Base-by-base conservation (phyloP, 2,113 vertebrate genomes). In the Ginglymostoma cirratum region DNA sequence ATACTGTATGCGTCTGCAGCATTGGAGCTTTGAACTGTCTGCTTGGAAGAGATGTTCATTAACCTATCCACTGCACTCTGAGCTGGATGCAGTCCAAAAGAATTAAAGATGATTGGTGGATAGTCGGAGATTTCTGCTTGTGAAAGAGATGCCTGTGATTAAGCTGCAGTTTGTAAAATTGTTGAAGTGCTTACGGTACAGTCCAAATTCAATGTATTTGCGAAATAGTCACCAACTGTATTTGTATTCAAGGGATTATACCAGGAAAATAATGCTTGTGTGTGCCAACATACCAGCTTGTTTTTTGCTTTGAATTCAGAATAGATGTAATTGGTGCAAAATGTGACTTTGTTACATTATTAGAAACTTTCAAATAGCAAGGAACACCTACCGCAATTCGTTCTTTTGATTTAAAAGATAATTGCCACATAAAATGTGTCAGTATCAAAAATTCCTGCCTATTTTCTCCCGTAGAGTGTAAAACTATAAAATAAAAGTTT, bases 31-130 rank as follows among this genome's bases (percentile, higher is more conserved):
- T 95, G 69, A 95, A 95, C 94, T 52, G 94, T 95, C 94, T 95
- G 69, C 94, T 95, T 95, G 94, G 94, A 95, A 95, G 94, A 69
- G 67, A 95, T 76, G 94, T 95, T 95, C 94, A 95, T 76, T 76
- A 95, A 95, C 76, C 72, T 95, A 95, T 27, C 45, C 94, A 72
- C 69, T 52, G 94, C 69, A 95, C 42, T 72, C 94, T 34, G 69
- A 76, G 69, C 69, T 95, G 94, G 94, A 95, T 95, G 69, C 94
- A 72, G 27, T 95, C 69, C 67, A 95, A 70, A 23, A 95, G 94
- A 72, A 48, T 45, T 72, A 42, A 72, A 95, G 67, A 72, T 95
- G 94, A 95, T 72, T 95, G 42, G 94, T 95, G 7, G 38, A 72
- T 70, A 34, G 94, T 72, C 72, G 42, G 45, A 95, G 94, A 95